phyloP scores from a whole-genome alignment of 2,797 vertebrate genomes.

The Aphelocoma californica region DNA sequence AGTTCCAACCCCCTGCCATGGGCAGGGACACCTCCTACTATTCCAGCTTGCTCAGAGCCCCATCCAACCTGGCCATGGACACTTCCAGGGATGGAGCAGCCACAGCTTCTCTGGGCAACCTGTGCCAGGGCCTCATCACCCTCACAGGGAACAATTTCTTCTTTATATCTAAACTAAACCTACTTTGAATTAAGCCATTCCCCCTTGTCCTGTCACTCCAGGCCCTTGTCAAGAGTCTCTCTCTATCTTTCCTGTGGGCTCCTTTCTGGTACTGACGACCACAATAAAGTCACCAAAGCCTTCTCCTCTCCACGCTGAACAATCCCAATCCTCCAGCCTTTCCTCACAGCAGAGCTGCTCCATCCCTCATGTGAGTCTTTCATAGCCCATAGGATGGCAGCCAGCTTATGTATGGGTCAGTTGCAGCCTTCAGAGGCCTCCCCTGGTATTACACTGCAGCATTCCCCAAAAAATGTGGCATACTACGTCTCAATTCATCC shows the following conservation, averaged over 20 bases:
- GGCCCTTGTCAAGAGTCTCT: neutral
- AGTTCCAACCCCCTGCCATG: neutral
- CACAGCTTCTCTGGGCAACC: neutral
- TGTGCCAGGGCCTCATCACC: neutral
- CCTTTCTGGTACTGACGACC: neutral
- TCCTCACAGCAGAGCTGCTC: neutral
- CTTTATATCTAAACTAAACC: neutral
- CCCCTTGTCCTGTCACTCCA: neutral
- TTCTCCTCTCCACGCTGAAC: neutral
- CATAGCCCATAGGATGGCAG: neutral
- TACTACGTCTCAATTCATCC: neutral
- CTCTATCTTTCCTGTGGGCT: neutral
- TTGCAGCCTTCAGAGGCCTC: neutral
- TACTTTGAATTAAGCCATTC: neutral
- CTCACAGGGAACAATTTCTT: neutral
- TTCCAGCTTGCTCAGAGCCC: neutral
- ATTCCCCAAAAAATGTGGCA: fast-evolving
- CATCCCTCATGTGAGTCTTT: neutral
- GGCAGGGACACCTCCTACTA: neutral
- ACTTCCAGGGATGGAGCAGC: neutral
- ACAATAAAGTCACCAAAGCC: neutral
- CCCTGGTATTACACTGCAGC: neutral
- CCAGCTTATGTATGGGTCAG: neutral
- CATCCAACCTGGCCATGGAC: neutral
- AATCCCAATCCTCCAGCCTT: neutral